Base-by-base conservation (phyloP, 2,113 vertebrate genomes). In the Corythaeola cristata region DNA sequence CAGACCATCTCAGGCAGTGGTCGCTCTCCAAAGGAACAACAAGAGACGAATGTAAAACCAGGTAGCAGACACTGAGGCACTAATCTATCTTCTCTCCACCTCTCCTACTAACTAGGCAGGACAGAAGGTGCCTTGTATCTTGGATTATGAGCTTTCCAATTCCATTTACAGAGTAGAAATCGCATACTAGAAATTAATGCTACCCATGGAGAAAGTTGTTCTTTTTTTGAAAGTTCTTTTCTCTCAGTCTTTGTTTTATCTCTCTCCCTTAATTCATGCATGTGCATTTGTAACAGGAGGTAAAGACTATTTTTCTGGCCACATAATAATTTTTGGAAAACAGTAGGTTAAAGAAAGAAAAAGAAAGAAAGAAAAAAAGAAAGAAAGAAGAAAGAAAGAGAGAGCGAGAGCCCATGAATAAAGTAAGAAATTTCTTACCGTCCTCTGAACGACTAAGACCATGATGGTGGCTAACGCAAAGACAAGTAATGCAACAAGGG, bases 401-500 rank as follows among this genome's bases (percentile, higher is more conserved):
- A 20, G 90, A 55, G 12, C 80, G 72, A 45, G 66, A 93, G 37
- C 22, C 35, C 84, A 45, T 39, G 35, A 32, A 17, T 75, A 26
- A 66, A 59, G 24, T 56, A 66, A 78, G 59, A 59, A 18, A 74
- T 78, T 44, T 74, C 98, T 98, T 97, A 98, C 98, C 96, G 58
- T 96, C 83, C 55, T 98, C 93, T 94, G 98, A 74, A 96, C 81
- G 4, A 97, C 91, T 89, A 98, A 79, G 77, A 97, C 93, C 98
- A 98, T 98, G 41, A 98, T 96, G 95, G 96, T 98, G 16, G 97
- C 95, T 95, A 98, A 83, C 0, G 97, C 92, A 60, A 98, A 97
- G 87, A 98, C 2, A 3, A 98, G 97, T 28, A 97, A 80, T 4
- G 49, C 55, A 12, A 58, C 81, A 62, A 98, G 96, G 3, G 68